These are phyloP conservation scores for Glandiceps talaboti DNA, from an alignment of 53 echinoderm and acorn worm genomes.

Conservation along the genomic window DNA sequence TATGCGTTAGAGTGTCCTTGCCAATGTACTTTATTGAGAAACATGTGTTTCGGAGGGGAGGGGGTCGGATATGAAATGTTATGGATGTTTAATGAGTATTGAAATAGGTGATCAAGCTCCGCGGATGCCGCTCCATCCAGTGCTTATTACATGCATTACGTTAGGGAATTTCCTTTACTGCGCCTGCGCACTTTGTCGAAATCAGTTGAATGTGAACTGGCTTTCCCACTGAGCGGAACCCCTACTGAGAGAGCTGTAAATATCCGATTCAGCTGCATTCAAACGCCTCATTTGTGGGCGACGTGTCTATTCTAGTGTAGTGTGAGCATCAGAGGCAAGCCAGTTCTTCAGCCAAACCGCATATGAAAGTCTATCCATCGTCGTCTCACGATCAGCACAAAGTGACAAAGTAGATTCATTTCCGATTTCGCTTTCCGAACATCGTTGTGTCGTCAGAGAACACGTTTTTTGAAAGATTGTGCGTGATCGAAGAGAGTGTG, in stretches of 20 bases:
- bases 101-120: no score
- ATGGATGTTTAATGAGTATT: background rate
- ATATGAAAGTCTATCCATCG: no score
- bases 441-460: background rate
- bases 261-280: background rate
- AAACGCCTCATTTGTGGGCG: background rate
- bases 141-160: no score
- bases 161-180: background rate
- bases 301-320: background rate
- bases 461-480: background rate
- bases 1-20: no score
- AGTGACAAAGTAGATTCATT: background rate
- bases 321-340: background rate
- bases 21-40: no score
- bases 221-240: background rate
- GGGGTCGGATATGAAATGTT: background rate
- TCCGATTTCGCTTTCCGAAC: background rate
- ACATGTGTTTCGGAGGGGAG: no score
- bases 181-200: background rate
- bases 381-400: no score
- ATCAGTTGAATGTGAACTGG: background rate
- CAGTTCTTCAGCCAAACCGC: background rate
- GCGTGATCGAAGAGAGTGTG: slow-evolving; percentile 12
- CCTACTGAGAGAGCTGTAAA: background rate
- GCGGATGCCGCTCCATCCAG: no score